These are phyloP conservation scores for Thomomys bottae DNA, from an alignment of 2,113 vertebrate species.

Conservation along the genomic window DNA sequence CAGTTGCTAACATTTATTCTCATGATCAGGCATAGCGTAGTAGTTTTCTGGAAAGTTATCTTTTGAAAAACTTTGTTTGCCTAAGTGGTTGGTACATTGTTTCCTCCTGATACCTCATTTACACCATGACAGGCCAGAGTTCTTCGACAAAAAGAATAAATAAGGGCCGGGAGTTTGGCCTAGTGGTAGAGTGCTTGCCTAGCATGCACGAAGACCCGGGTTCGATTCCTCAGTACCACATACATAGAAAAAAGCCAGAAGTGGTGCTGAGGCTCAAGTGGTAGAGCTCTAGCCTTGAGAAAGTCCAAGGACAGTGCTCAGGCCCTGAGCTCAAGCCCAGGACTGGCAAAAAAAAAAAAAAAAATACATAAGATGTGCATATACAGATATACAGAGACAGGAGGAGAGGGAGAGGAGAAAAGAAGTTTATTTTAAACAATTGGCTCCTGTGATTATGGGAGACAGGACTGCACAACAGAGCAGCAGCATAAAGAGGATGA, in stretches of 20 bases:
- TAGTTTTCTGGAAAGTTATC: neutral
- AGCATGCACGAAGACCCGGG: too few species aligned
- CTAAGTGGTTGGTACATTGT: neutral
- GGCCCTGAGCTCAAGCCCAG: too few species aligned
- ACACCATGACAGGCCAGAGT: neutral
- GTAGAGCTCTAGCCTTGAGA: too few species aligned
- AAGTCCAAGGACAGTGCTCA: too few species aligned
- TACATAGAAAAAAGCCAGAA: too few species aligned
- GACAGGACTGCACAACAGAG: neutral
- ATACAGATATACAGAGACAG: neutral
- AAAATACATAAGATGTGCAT: constrained; percentile 18
- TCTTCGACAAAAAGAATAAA: constrained; percentile 45
- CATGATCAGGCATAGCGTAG: neutral
- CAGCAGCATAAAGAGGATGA: too few species aligned
- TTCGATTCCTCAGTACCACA: too few species aligned
- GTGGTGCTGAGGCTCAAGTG: too few species aligned
- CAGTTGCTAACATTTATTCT: neutral
- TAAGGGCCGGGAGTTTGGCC: too few species aligned
- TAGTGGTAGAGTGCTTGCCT: too few species aligned
- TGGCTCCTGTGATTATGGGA: neutral
- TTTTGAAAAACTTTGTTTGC: constrained; percentile 33
- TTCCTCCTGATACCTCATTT: constrained; percentile 45
- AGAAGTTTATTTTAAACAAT: constrained; percentile 24
- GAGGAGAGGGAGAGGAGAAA: neutral
- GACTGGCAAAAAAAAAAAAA: too few species aligned